Evolutionary conservation across 1,140 invertebrate species (phyloP).

Genomic region (Tetramorium simillimum): DNA sequence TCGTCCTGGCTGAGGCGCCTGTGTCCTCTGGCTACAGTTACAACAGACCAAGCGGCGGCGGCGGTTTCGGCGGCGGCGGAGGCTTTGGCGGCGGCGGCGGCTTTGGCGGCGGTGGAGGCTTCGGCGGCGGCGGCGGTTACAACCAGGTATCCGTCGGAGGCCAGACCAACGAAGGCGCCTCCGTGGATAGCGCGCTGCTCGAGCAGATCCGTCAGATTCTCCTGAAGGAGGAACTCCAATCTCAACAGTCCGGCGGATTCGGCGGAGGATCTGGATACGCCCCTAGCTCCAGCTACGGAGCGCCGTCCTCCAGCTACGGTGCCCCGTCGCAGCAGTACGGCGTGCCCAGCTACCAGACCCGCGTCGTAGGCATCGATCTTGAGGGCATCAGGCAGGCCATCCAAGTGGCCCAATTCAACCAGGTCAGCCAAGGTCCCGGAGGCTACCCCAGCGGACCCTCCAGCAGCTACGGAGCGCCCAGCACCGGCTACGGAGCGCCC

Average conservation of each 20-base stretch:
- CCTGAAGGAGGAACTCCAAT: slow-evolving; percentile 91
- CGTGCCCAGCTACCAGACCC: slow-evolving; percentile 86
- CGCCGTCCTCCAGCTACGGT: slow-evolving; percentile 86
- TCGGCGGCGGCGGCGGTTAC: slow-evolving; percentile 88
- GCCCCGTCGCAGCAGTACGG: slow-evolving; percentile 87
- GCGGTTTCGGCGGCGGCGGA: slow-evolving; percentile 82
- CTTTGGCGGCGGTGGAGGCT: slow-evolving; percentile 77
- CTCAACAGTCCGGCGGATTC: slow-evolving; percentile 83
- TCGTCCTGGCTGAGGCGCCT: slow-evolving; percentile 88
- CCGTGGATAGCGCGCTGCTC: slow-evolving; percentile 91
- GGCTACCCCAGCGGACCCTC: slow-evolving; percentile 87
- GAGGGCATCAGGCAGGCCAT: slow-evolving; percentile 92
- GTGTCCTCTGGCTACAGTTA: slow-evolving; percentile 88
- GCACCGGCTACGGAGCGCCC: slow-evolving; percentile 81
- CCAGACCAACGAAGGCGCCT: slow-evolving; percentile 91
- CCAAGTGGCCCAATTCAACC: slow-evolving; percentile 91
- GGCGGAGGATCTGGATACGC: slow-evolving; percentile 82
- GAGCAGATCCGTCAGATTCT: slow-evolving; percentile 93
- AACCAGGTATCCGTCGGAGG: slow-evolving; percentile 90
- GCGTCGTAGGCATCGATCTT: slow-evolving; percentile 91
- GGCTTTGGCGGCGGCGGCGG: slow-evolving; percentile 83
- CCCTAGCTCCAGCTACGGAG: slow-evolving; percentile 85
- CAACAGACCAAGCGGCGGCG: slow-evolving; percentile 86
- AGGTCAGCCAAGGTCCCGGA: slow-evolving; percentile 79
- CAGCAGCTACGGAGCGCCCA: slow-evolving; percentile 82